Conservation (phyloP, 1,140 invertebrate species). For the Drosophila pandora region DNA sequence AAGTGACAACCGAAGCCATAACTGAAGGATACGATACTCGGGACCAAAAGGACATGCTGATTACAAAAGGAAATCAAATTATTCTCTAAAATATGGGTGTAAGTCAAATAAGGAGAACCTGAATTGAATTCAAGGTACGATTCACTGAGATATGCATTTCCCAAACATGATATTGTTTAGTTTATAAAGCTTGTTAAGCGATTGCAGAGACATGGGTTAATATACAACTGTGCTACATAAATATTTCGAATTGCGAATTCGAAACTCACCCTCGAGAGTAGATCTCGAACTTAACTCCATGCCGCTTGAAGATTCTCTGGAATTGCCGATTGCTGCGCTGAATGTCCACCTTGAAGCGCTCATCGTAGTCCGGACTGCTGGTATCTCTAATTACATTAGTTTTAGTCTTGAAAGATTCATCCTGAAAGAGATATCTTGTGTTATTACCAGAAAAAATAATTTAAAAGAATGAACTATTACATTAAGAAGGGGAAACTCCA, state of each 20-base stretch:
- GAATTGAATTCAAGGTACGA: not conserved
- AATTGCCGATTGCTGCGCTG: slow-evolving; percentile 91
- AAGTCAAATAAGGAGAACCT: not conserved
- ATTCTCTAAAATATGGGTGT: not conserved
- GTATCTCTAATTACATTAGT: slow-evolving; percentile 92
- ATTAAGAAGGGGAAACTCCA: slow-evolving; percentile 95
- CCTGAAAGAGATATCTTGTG: slow-evolving; percentile 84
- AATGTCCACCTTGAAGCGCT: slow-evolving; percentile 91
- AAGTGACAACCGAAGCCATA: slow-evolving; percentile 17
- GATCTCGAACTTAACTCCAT: slow-evolving; percentile 94
- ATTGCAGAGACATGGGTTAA: slow-evolving; percentile 9
- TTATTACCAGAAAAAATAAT: not conserved
- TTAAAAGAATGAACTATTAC: slow-evolving; percentile 84
- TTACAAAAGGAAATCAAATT: slow-evolving; percentile 11
- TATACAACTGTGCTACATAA: slow-evolving; percentile 3
- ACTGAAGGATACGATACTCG: slow-evolving; percentile 11
- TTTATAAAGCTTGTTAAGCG: slow-evolving; percentile 34
- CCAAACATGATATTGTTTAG: slow-evolving; percentile 4
- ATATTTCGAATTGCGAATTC: too few relatives aligned
- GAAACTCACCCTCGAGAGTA: slow-evolving; percentile 94
- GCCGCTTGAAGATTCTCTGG: slow-evolving; percentile 93
- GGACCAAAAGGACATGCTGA: slow-evolving; percentile 27
- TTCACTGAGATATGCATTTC: not conserved
- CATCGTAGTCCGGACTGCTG: slow-evolving; percentile 95
- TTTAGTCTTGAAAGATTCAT: slow-evolving; percentile 90